Evolutionary conservation across 2,113 vertebrate genomes (phyloP).

Genomic region (Vicugna pacos): DNA sequence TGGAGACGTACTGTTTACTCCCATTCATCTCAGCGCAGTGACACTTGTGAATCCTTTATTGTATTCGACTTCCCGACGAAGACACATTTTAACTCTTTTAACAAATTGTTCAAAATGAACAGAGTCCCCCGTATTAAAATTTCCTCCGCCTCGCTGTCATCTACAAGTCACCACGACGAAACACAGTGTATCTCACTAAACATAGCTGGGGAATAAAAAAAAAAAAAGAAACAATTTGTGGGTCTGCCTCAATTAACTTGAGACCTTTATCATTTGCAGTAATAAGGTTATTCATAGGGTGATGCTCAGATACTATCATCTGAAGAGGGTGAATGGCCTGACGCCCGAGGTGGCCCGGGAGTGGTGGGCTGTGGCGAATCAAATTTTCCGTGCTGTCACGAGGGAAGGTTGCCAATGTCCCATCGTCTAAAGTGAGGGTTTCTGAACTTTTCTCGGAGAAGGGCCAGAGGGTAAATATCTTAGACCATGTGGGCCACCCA

Average conservation of each 20-base stretch:
- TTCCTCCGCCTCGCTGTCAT: constrained; percentile 6
- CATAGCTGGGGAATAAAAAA: neutral
- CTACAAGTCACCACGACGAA: neutral
- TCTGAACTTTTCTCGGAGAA: neutral
- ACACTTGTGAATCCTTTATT: neutral
- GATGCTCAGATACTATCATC: neutral
- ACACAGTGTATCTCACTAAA: constrained; percentile 33
- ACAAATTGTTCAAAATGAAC: neutral
- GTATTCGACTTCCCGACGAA: neutral
- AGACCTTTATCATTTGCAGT: constrained; percentile 59
- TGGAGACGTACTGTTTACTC: neutral
- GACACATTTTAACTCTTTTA: neutral
- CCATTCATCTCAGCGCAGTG: constrained; percentile 19
- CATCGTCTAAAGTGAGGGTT: neutral
- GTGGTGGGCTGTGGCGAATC: neutral
- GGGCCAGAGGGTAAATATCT: neutral
- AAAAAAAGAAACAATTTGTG: constrained; percentile 16
- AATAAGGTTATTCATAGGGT: constrained; percentile 24
- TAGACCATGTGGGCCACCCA: neutral
- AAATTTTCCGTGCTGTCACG: neutral
- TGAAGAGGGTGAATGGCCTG: neutral
- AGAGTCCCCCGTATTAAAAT: neutral
- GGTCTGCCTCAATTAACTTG: neutral
- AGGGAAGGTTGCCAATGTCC: too few species aligned
- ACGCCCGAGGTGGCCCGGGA: neutral